Percentiles rank a stretch among this genome's conserved stretches.
phyloP scores from a whole-genome alignment of 2,888 invertebrate species.

The Drosophila sordidapex region DNA sequence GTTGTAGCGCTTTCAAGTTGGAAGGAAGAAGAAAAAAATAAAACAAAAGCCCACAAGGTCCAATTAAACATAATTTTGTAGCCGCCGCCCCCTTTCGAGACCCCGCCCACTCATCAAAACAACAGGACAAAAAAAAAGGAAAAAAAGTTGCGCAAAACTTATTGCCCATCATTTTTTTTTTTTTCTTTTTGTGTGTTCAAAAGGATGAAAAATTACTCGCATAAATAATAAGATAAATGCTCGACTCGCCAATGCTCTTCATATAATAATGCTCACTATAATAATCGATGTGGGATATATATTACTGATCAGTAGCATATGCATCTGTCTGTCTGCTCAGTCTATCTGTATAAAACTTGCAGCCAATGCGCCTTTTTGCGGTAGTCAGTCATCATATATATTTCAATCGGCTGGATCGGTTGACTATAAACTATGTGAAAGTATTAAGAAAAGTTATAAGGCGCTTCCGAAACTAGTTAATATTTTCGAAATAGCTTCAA shows the following conservation, averaged over 20 bases:
- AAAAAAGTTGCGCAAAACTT: constrained; percentile 42
- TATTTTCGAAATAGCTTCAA: background rate
- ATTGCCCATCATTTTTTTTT: constrained; percentile 12
- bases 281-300: background rate
- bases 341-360: background rate
- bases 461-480: background rate
- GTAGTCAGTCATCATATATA: too few relatives aligned
- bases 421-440: background rate
- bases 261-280: background rate
- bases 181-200: background rate
- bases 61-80: constrained; percentile 75
- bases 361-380: background rate
- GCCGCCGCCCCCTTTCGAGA: constrained; percentile 21
- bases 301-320: background rate
- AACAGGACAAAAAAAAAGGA: background rate
- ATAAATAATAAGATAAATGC: constrained; percentile 12
- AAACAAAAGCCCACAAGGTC: constrained; percentile 67
- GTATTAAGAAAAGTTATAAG: background rate
- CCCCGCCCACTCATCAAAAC: constrained; percentile 32
- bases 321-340: background rate
- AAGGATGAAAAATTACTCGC: constrained; percentile 12
- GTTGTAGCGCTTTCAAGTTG: constrained; percentile 41
- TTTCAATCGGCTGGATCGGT: background rate
- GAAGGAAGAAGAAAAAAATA: background rate
- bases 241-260: constrained; percentile 29